These are phyloP conservation scores for Numenius arquata DNA, from an alignment of 2,113 vertebrate genomes.

Conservation along the genomic window DNA sequence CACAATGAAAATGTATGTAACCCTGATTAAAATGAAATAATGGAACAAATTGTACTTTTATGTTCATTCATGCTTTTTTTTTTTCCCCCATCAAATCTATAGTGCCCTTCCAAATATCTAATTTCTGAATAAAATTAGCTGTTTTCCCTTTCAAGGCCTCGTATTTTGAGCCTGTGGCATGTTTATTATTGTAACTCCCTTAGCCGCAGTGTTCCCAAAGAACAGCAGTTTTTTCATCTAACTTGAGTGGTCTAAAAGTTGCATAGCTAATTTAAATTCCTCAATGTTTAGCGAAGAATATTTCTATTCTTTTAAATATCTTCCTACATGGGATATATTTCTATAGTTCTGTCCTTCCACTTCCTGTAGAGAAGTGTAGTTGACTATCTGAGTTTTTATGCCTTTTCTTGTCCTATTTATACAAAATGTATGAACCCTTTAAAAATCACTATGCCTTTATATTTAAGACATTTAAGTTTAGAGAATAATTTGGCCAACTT, in stretches of 20 bases:
- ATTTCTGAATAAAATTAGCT: neutral
- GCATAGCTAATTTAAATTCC: neutral
- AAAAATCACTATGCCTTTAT: neutral
- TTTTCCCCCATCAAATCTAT: neutral
- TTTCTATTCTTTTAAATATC: neutral
- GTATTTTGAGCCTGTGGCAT: neutral
- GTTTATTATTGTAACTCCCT: neutral
- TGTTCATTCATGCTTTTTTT: neutral
- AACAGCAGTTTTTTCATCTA: neutral
- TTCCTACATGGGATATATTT: neutral
- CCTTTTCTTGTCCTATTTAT: neutral
- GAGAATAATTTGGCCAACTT: neutral
- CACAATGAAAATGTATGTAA: neutral
- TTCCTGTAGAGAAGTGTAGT: neutral
- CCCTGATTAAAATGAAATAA: neutral
- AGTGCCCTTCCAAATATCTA: neutral
- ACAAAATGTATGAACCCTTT: neutral
- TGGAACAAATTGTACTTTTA: neutral
- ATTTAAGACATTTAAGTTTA: neutral
- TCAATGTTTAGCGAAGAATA: neutral
- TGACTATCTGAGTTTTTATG: neutral
- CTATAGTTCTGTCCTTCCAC: neutral
- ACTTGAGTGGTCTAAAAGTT: neutral
- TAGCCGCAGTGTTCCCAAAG: neutral
- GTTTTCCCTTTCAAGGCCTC: neutral